These are phyloP conservation scores for Saguinus oedipus DNA, from an alignment of 2,797 vertebrate species.

Conservation along the genomic window DNA sequence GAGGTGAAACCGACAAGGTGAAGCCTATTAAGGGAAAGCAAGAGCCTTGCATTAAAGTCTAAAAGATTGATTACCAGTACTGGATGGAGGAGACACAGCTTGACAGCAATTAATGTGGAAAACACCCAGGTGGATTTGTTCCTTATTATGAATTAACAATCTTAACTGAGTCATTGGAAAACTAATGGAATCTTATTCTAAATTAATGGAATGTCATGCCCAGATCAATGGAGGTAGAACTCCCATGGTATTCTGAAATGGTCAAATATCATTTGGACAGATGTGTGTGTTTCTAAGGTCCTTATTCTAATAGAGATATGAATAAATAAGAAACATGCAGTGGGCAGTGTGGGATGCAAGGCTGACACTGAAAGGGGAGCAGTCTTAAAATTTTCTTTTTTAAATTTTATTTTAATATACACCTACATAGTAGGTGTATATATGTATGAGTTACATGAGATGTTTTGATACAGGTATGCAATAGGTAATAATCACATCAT, in stretches of 20 bases:
- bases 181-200: constrained; percentile 63
- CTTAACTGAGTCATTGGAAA: constrained; percentile 55
- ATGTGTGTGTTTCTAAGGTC: neutral
- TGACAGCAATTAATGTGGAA: constrained; percentile 64
- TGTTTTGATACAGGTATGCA: neutral
- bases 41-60: constrained; percentile 38
- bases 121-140: neutral
- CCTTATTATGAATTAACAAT: constrained; percentile 63
- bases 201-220: constrained; percentile 44
- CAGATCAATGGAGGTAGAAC: constrained; percentile 43
- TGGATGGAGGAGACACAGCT: constrained; percentile 34
- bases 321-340: constrained; percentile 8
- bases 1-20: constrained; percentile 50
- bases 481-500: neutral
- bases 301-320: constrained; percentile 6
- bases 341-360: neutral
- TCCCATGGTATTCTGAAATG: constrained; percentile 12
- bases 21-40: constrained; percentile 54
- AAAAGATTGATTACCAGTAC: constrained; percentile 52
- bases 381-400: constrained; percentile 31
- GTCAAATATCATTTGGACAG: constrained; percentile 10
- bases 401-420: neutral
- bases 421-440: neutral
- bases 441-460: neutral
- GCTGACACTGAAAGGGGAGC: neutral